Evolutionary conservation across 1,140 invertebrate species (phyloP).

Genomic region (Ceratoteleas bidentatus): DNA sequence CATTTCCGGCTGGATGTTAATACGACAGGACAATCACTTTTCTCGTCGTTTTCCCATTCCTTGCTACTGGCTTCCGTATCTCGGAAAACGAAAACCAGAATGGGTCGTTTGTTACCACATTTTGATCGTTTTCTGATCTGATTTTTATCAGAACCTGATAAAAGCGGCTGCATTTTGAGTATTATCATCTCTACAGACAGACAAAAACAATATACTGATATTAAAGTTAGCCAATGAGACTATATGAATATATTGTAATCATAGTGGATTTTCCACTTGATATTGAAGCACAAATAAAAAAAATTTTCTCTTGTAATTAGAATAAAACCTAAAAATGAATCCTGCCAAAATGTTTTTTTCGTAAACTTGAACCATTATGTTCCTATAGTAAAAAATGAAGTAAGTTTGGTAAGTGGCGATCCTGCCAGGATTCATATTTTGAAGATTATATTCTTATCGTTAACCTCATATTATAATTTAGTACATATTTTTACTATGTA

Average conservation of each 20-base stretch:
- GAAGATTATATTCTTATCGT: neutral
- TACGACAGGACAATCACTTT: constrained; percentile 68
- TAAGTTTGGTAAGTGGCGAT: neutral
- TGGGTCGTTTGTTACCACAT: too few species aligned
- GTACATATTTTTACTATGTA: neutral
- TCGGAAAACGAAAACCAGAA: constrained; percentile 4
- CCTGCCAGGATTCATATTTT: neutral
- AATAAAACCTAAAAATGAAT: neutral
- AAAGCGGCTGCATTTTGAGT: too few species aligned
- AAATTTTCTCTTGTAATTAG: too few species aligned
- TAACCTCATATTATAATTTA: too few species aligned
- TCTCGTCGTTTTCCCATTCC: constrained; percentile 62
- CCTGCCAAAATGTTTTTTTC: neutral
- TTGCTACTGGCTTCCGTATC: constrained; percentile 9
- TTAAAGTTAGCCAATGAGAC: too few species aligned
- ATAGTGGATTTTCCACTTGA: too few species aligned
- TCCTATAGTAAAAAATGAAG: neutral
- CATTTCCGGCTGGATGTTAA: constrained; percentile 56
- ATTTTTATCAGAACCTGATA: too few species aligned
- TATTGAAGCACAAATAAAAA: too few species aligned
- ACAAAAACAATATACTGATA: too few species aligned
- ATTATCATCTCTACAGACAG: too few species aligned
- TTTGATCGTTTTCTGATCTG: too few species aligned
- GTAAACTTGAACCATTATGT: neutral
- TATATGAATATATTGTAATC: too few species aligned